Evolutionary conservation across 64 coral and sea anemone species (phyloP).

Genomic region (Stylophora pistillata): DNA sequence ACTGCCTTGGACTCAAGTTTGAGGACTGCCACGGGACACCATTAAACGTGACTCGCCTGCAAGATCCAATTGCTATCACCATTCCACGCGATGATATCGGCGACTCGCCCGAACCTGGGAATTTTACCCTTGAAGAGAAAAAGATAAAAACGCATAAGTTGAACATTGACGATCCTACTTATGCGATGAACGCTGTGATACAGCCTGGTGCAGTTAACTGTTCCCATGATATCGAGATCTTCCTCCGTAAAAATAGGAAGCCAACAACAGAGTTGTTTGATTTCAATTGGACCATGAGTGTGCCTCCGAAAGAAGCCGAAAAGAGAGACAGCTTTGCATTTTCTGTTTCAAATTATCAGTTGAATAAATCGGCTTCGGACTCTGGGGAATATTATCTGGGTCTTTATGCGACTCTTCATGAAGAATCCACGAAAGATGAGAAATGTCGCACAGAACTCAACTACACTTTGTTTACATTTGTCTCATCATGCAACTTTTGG

Average conservation of each 20-base stretch:
- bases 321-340: slow-evolving; percentile 21
- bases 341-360: slow-evolving; percentile 75
- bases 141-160: slow-evolving; percentile 65
- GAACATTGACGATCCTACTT: slow-evolving; percentile 19
- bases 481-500: slow-evolving; percentile 73
- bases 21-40: slow-evolving; percentile 37
- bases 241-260: slow-evolving; percentile 25
- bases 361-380: slow-evolving; percentile 30
- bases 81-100: background rate
- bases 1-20: slow-evolving; percentile 60
- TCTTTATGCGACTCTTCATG: slow-evolving; percentile 28
- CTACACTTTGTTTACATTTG: slow-evolving; percentile 62
- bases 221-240: slow-evolving; percentile 33
- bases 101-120: background rate
- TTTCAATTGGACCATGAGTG: slow-evolving; percentile 60
- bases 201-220: slow-evolving; percentile 55
- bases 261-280: slow-evolving; percentile 47
- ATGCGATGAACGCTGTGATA: slow-evolving; percentile 61
- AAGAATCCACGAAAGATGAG: background rate
- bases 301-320: background rate
- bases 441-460: slow-evolving; percentile 45
- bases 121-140: slow-evolving; percentile 46
- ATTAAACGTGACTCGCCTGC: slow-evolving; percentile 37
- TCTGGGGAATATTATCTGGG: slow-evolving; percentile 63
- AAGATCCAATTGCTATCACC: background rate